Evolutionary conservation across 2,113 vertebrate species (phyloP).

Genomic region (Tursiops truncatus): DNA sequence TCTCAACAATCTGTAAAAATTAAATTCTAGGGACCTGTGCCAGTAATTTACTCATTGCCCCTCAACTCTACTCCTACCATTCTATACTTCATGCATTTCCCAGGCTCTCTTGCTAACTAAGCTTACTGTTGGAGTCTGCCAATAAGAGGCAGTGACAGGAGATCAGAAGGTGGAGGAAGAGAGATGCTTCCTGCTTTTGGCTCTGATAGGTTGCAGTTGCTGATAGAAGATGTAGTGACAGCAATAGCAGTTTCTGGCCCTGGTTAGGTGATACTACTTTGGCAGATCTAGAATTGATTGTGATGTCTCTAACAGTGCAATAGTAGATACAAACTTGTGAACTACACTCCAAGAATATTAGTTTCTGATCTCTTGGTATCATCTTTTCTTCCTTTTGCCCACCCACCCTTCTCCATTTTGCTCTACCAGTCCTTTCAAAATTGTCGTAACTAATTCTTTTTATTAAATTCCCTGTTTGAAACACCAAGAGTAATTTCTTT

Average conservation of each 20-base stretch:
- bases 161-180: not conserved
- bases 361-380: not conserved
- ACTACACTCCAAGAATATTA: not conserved
- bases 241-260: not conserved
- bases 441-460: constrained; percentile 1
- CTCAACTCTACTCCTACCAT: not conserved
- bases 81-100: not conserved
- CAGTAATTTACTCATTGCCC: not conserved
- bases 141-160: not conserved
- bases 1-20: not conserved
- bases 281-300: not conserved
- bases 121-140: not conserved
- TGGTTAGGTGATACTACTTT: not conserved
- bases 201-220: not conserved
- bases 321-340: not conserved
- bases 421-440: not conserved
- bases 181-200: not conserved
- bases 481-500: not conserved
- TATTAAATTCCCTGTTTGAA: constrained; percentile 6
- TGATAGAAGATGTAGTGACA: not conserved
- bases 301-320: not conserved
- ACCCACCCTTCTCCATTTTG: not conserved
- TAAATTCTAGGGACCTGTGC: not conserved
- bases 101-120: not conserved
- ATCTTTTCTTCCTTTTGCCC: not conserved